These are phyloP conservation scores for Tapera naevia DNA, from an alignment of 2,797 vertebrate genomes.

Conservation along the genomic window DNA sequence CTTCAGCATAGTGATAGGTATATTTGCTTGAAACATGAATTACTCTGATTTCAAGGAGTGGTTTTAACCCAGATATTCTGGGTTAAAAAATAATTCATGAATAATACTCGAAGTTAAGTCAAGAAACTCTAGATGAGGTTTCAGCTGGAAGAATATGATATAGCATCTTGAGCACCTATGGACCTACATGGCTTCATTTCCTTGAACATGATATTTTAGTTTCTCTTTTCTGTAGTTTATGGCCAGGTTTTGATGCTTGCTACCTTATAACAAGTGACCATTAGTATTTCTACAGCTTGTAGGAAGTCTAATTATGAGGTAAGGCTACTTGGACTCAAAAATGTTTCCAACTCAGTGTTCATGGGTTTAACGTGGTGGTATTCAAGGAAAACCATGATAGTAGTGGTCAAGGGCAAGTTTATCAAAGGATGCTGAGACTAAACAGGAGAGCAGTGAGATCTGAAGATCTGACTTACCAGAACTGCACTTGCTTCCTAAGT, in stretches of 20 bases:
- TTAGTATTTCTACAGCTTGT: not conserved
- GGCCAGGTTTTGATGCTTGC: not conserved
- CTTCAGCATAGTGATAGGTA: not conserved
- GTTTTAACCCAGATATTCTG: accelerated
- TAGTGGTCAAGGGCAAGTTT: not conserved
- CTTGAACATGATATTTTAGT: not conserved
- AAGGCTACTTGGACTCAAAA: not conserved
- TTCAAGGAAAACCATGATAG: not conserved
- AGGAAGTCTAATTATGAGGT: not conserved
- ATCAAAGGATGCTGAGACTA: not conserved
- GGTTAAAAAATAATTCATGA: not conserved
- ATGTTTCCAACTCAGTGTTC: not conserved
- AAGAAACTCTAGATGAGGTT: not conserved
- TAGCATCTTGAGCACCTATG: not conserved
- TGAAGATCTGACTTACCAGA: not conserved
- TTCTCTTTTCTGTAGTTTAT: not conserved
- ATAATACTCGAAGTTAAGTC: not conserved
- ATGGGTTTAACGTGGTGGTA: not conserved
- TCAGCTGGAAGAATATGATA: not conserved
- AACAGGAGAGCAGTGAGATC: not conserved
- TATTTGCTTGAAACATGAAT: not conserved
- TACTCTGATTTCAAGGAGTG: not conserved
- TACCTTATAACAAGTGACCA: not conserved
- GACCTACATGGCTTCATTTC: not conserved
- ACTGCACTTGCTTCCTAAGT: not conserved